phyloP scores from a whole-genome alignment of 1,140 invertebrate genomes.

The Diprion similis region DNA sequence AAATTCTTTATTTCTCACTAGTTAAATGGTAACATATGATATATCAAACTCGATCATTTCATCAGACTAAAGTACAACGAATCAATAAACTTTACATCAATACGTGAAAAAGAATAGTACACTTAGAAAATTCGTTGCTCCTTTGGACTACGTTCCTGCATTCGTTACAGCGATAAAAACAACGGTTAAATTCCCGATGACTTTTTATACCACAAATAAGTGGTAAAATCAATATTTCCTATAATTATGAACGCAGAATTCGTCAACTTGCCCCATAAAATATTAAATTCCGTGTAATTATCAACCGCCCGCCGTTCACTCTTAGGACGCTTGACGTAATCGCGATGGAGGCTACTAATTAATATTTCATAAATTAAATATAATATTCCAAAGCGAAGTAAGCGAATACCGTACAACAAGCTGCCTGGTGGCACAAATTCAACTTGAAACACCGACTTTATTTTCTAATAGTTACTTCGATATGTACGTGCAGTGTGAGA shows the following conservation, averaged over 20 bases:
- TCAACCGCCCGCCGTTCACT: not conserved
- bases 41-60: too few species aligned
- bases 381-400: not conserved
- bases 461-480: constrained; percentile 6
- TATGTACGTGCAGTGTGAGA: not conserved
- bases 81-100: too few species aligned
- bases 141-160: constrained; percentile 3
- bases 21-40: too few species aligned
- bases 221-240: too few species aligned
- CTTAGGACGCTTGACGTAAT: not conserved
- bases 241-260: too few species aligned
- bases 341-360: not conserved
- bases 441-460: constrained; percentile 4
- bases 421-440: constrained; percentile 7
- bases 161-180: not conserved
- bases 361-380: not conserved
- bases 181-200: not conserved
- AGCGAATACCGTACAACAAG: not conserved
- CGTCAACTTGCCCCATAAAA: too few species aligned
- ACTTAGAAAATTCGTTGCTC: constrained; percentile 2
- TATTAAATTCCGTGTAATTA: not conserved
- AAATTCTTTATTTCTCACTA: too few species aligned
- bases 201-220: too few species aligned
- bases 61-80: too few species aligned
- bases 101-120: not conserved